Conservation (phyloP, 1,140 invertebrate species). For the Heliothis subflexa region DNA sequence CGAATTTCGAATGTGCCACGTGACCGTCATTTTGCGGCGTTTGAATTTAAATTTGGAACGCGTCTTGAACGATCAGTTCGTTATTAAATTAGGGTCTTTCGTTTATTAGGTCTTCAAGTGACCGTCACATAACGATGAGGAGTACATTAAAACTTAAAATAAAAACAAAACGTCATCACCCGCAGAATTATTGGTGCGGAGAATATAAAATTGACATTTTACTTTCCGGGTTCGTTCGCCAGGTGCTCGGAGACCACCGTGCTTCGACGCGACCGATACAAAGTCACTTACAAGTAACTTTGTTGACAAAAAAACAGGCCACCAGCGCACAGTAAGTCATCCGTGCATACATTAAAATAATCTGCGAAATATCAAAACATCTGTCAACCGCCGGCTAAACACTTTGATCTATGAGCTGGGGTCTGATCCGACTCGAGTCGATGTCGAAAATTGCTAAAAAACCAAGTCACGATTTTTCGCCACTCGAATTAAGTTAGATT, state of each 20-base stretch:
- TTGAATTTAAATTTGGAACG: slow-evolving; percentile 55
- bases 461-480: slow-evolving; percentile 56
- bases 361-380: slow-evolving; percentile 81
- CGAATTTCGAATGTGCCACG: slow-evolving; percentile 68
- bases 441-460: slow-evolving; percentile 52
- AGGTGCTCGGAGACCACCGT: slow-evolving; percentile 72
- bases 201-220: slow-evolving; percentile 70
- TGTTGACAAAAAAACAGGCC: slow-evolving; percentile 73
- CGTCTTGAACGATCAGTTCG: slow-evolving; percentile 50
- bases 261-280: slow-evolving; percentile 68
- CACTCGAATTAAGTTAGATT: slow-evolving; percentile 51
- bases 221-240: slow-evolving; percentile 66
- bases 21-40: slow-evolving; percentile 59
- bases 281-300: slow-evolving; percentile 84
- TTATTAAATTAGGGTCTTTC: slow-evolving; percentile 49
- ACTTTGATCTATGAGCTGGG: slow-evolving; percentile 73
- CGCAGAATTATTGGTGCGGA: slow-evolving; percentile 52
- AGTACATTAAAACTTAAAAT: slow-evolving; percentile 31
- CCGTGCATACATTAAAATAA: slow-evolving; percentile 80
- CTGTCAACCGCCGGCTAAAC: slow-evolving; percentile 72
- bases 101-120: slow-evolving; percentile 24
- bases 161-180: slow-evolving; percentile 3
- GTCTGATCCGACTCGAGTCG: slow-evolving; percentile 46
- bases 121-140: slow-evolving; percentile 25
- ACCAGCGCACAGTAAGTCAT: slow-evolving; percentile 79